A percentile compares a stretch with the other conserved stretches of the same genome.
Evolutionary conservation across 2,888 invertebrate species (phyloP).

Genomic region (Tipula vernalis): DNA sequence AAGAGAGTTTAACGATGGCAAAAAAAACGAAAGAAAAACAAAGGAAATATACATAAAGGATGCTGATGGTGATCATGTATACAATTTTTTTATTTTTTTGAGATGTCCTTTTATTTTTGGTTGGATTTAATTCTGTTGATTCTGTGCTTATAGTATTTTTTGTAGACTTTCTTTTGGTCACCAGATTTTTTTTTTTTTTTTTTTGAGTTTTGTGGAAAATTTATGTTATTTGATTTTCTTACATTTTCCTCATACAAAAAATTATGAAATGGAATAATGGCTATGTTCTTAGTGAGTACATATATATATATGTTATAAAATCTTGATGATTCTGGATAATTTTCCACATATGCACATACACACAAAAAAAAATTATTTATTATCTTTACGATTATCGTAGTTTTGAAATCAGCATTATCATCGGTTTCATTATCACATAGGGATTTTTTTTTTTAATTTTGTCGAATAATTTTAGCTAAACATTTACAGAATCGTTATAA

Average conservation of each 20-base stretch:
- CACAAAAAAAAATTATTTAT: not conserved
- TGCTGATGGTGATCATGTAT: not conserved
- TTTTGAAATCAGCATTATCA: not conserved
- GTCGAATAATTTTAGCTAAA: not conserved
- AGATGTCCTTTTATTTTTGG: not conserved
- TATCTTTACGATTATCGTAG: not conserved
- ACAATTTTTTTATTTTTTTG: not conserved
- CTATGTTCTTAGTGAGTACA: not conserved
- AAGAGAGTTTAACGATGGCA: not conserved
- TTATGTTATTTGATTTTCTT: slow-evolving; percentile 4
- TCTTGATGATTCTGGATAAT: slow-evolving; percentile 4
- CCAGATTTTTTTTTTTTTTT: not conserved
- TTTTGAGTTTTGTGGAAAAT: not conserved
- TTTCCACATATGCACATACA: not conserved
- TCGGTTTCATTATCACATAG: not conserved
- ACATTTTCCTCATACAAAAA: not conserved
- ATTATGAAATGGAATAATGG: not conserved
- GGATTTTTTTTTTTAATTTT: not conserved
- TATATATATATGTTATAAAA: not conserved
- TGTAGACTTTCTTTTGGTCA: not conserved
- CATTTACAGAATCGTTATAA: not conserved
- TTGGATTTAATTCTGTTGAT: not conserved
- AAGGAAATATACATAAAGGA: not conserved
- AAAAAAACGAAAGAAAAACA: not conserved
- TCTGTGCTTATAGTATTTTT: not conserved